Conservation (phyloP, 2,797 vertebrate species). For the Catamblyrhynchus diadema region DNA sequence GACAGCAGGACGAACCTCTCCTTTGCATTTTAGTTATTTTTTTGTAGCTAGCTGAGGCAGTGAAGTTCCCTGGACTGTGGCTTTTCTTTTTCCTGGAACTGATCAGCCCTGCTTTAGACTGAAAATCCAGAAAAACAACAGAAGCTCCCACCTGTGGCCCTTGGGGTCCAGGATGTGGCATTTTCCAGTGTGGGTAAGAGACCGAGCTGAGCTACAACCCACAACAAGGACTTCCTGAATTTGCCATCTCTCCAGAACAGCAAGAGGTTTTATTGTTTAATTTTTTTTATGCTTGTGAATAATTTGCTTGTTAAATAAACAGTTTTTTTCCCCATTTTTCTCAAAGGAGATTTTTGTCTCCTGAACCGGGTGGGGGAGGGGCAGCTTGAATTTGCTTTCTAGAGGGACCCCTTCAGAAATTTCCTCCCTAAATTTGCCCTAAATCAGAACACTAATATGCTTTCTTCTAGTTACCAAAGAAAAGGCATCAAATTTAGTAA, state of each 20-base stretch:
- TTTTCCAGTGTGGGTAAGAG: neutral
- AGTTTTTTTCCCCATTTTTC: neutral
- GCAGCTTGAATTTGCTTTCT: neutral
- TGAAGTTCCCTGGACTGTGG: neutral
- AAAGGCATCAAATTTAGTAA: slow-evolving; percentile 12
- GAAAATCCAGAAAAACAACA: neutral
- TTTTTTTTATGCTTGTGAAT: neutral
- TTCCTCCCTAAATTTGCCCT: neutral
- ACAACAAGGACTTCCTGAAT: neutral
- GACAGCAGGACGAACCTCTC: fast-evolving
- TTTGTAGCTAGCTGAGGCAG: neutral
- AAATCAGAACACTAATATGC: neutral
- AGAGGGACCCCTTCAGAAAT: neutral
- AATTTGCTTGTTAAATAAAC: neutral
- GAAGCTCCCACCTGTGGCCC: neutral
- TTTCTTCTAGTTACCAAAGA: neutral
- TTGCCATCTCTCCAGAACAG: neutral
- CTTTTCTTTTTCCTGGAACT: neutral
- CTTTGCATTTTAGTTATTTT: neutral
- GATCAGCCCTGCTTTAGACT: neutral
- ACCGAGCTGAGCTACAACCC: neutral
- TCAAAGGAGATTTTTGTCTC: neutral
- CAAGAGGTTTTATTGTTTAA: neutral
- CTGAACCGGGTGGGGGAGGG: fast-evolving
- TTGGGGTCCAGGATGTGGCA: fast-evolving